These are phyloP conservation scores for Noctua fimbriata DNA, from an alignment of 2,888 invertebrate genomes.

Conservation along the genomic window DNA sequence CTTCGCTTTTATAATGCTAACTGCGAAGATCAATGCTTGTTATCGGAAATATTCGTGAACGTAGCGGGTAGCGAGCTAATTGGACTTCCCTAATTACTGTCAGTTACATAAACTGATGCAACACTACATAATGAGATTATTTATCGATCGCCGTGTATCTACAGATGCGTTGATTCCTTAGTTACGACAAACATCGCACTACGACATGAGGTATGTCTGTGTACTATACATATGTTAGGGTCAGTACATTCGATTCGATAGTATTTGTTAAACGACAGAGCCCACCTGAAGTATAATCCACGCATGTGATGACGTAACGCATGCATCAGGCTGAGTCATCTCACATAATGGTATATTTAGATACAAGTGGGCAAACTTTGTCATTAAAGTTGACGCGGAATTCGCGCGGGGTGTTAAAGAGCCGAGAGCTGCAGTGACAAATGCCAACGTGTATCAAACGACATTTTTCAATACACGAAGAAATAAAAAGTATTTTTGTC, in stretches of 20 bases:
- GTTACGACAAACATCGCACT: slow-evolving; percentile 14
- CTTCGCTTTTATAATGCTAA: background rate
- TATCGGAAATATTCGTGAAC: slow-evolving; percentile 10
- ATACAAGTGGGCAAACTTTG: background rate
- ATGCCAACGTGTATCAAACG: background rate
- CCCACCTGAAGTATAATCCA: background rate
- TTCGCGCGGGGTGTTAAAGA: background rate
- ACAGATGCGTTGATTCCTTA: slow-evolving; percentile 31
- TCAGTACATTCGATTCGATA: background rate
- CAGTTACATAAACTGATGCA: slow-evolving; percentile 12
- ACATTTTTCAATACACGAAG: background rate
- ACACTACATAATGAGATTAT: slow-evolving; percentile 41
- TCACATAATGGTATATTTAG: background rate
- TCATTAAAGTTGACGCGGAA: background rate
- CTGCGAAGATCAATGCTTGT: background rate
- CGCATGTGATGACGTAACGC: background rate
- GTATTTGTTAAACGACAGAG: background rate
- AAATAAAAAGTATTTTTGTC: background rate
- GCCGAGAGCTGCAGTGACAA: background rate
- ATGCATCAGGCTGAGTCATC: background rate
- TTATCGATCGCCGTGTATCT: slow-evolving; percentile 28
- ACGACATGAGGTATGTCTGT: background rate
- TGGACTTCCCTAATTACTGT: slow-evolving; percentile 24
- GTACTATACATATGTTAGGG: background rate
- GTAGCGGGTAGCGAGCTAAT: slow-evolving; percentile 6